Evolutionary conservation across 2,797 vertebrate species (phyloP), one percentile per base, ranked within the genome.

Genomic region (Semotilus atromaculatus): DNA sequence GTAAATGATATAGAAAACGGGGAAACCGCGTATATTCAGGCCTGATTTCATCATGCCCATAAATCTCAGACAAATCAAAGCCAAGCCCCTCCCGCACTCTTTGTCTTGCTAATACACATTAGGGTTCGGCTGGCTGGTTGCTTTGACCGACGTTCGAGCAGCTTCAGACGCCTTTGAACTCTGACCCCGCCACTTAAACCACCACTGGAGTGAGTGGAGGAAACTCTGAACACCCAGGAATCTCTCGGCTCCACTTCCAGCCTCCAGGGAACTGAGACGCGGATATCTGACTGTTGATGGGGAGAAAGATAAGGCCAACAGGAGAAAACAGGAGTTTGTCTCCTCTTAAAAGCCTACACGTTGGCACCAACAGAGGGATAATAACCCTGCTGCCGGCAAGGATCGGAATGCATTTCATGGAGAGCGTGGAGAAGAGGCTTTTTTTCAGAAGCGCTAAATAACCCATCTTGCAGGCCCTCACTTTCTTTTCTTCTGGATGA

Each of bases 101-200:
- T 99, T 99, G 97, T 99, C 96, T 97, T 98, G 97, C 95, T 97
- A 99, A 99, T 98, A 93, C 96, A 94, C 94, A 97, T 99, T 97
- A 98, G 91, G 89, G 88, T 93, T 94, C 92, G 96, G 96, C 96
- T 97, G 96, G 96, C 96, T 97, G 97, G 95, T 94, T 95, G 86
- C 97, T 98, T 98, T 98, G 96, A 99, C 95, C 60, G 40, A 91
- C 89, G 92, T 91, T 91, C 87, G 89, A 91, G 95, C 92, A 93
- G 95, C 94, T 96, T 95, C 97, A 91, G 91, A 91, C 90, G 91
- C 91, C 91, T 93, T 93, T 95, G 96, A 96, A 96, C 97, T 94
- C 7, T 94, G 94, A 96, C 95, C 95, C 94, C 91, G 86, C 83
- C 4, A 90, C 90, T 92, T 93, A 92, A 93, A 91, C 92, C 80